Evolutionary conservation across 2,888 invertebrate species (phyloP).

Genomic region (Brachypterus glaber): DNA sequence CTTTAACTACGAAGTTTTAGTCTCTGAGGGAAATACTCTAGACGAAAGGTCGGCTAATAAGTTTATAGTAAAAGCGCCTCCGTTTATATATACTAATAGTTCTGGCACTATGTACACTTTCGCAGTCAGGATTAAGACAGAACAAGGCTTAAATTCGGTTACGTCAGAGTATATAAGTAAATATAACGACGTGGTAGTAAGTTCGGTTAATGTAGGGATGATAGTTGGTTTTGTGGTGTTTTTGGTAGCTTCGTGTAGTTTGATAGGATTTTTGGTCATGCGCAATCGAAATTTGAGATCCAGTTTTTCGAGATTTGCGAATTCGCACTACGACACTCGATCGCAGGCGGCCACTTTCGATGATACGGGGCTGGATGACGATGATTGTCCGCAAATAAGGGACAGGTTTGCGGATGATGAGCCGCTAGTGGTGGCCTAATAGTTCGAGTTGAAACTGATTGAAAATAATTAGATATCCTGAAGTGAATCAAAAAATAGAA

Average conservation of each 20-base stretch:
- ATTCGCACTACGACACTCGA: constrained; percentile 76
- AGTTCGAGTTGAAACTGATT: constrained; percentile 11
- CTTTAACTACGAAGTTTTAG: constrained; percentile 55
- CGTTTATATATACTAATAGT: constrained; percentile 46
- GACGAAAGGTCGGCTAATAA: constrained; percentile 44
- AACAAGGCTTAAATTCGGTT: constrained; percentile 52
- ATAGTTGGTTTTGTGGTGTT: no score
- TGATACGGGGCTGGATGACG: constrained; percentile 66
- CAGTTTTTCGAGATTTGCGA: constrained; percentile 72
- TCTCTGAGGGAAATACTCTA: constrained; percentile 47
- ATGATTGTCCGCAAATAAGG: constrained; percentile 73
- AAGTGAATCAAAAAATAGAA: constrained; percentile 3
- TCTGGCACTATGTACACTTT: constrained; percentile 52
- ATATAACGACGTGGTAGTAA: constrained; percentile 31
- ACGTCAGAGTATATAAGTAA: constrained; percentile 50
- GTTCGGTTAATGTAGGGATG: constrained; percentile 40
- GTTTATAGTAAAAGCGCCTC: constrained; percentile 45
- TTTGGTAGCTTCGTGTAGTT: constrained; percentile 48
- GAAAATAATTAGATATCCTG: constrained; percentile 1
- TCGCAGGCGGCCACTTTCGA: constrained; percentile 80
- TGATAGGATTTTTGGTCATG: constrained; percentile 51
- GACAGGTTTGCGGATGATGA: constrained; percentile 90
- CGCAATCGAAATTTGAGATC: constrained; percentile 65
- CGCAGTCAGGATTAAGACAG: constrained; percentile 52
- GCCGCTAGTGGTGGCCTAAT: constrained; percentile 81